Base-by-base conservation (phyloP, 30 jellyfish, hydroid and myxozoan genomes). In the Pseudorhiza aurosa region DNA sequence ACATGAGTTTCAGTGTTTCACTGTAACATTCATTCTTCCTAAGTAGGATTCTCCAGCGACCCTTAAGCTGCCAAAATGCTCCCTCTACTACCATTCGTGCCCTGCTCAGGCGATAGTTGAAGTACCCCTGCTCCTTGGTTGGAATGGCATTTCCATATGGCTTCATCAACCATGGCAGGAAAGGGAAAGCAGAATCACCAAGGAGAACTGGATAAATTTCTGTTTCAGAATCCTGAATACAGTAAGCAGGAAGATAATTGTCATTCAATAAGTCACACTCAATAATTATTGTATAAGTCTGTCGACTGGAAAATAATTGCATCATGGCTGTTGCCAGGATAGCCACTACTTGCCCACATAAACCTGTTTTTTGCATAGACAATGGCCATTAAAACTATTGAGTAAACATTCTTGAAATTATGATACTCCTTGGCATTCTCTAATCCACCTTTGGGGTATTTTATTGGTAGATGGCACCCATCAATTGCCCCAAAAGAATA, bases 311-410 rank as follows among this genome's bases (percentile, higher is more conserved):
- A 78, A 43, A 78, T 78, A 12, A 78, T 63, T 18, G 90, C 68
- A 49, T 78, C 90, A 45, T 78, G 90, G 74, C 81, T 37, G 60
- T 78, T 78, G 15, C 90, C 83, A 7, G 90, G 90, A 47, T n/a
- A 78, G 7, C 90, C 90, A 63, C 90, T 55, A 45, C 90, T 78
- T 59, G 82, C 90, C 90, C 83, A 78, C 59, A 45, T 29, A 45
- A 78, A 78, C 49, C 90, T 60, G 35, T 78, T 17, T 19, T 63
- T 59, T 15, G 90, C 90, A 78, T 78, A 74, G 62, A 78, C 88
- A 31, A 75, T 42, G 67, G 88, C 88, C 81, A 75, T 58, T 31
- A 75, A 1, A 17, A 75, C 88, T 10, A 75, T 58, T 8, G 88
- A 75, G 29, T 75, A 75, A 75, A 75, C 57, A 39, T 75, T 75